Percentiles rank a stretch among this genome's conserved stretches.
Evolutionary conservation across 53 echinoderm and acorn worm genomes (phyloP).

Genomic region (Zoroaster sp.): DNA sequence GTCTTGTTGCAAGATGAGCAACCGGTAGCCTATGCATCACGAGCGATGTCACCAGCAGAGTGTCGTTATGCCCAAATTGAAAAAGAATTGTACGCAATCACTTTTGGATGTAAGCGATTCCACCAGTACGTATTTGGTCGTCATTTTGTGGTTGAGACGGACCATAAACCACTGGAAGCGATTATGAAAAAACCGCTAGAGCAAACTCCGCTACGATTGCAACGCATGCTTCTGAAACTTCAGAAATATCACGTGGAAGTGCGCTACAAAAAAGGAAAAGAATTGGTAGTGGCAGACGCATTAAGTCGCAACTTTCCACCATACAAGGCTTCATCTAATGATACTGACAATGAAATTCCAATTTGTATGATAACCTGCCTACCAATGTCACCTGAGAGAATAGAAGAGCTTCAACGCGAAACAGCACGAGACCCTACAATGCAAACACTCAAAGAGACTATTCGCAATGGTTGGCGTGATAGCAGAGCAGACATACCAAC

Average conservation of each 20-base stretch:
- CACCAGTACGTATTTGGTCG: slow-evolving; percentile 10
- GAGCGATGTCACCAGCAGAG: not conserved
- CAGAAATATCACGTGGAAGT: too few relatives aligned
- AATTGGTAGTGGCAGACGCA: too few relatives aligned
- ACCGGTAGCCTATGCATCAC: not conserved
- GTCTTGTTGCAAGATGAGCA: not conserved
- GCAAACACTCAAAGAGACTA: slow-evolving; percentile 2
- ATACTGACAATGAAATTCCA: not conserved
- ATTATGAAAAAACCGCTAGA: not conserved
- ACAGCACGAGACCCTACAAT: slow-evolving; percentile 1
- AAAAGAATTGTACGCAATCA: slow-evolving; percentile 8
- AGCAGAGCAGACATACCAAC: not conserved
- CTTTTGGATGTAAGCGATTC: not conserved
- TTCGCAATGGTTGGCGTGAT: slow-evolving; percentile 28
- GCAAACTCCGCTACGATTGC: not conserved
- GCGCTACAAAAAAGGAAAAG: too few relatives aligned
- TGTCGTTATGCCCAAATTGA: slow-evolving; percentile 1
- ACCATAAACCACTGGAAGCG: not conserved
- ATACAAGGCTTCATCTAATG: too few relatives aligned
- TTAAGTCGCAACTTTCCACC: too few relatives aligned
- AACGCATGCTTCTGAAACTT: too few relatives aligned
- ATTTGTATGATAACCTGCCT: not conserved
- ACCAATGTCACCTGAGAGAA: slow-evolving; percentile 7
- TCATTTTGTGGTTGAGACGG: not conserved
- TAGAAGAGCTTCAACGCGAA: slow-evolving; percentile 8